A percentile compares a stretch with the other conserved stretches of the same genome.
Conservation (phyloP, 2,888 invertebrate species). For the Phaonia tiefii region DNA sequence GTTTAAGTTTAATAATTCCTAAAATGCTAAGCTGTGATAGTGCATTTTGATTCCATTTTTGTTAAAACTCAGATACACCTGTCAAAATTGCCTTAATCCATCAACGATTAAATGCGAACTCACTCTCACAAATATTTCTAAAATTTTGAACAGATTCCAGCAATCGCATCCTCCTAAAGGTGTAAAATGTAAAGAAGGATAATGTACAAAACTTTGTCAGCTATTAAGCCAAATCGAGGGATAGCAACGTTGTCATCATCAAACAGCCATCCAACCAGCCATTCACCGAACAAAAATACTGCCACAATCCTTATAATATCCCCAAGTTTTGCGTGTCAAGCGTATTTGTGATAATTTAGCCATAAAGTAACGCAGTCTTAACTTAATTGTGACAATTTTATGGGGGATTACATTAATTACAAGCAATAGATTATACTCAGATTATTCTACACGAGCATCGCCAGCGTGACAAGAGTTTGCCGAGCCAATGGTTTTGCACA, state of each 20-base stretch:
- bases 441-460: conserved; percentile 4
- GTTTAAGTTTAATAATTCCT: no score
- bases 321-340: conserved; percentile 50
- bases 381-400: conserved; percentile 64
- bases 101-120: no score
- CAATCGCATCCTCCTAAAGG: no score
- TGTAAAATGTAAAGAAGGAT: no score
- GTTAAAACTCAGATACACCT: no score
- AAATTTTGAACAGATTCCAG: no score
- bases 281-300: background rate
- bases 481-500: background rate
- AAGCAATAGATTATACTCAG: conserved; percentile 57
- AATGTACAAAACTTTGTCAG: no score
- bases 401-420: conserved; percentile 62
- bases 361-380: conserved; percentile 63
- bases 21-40: no score
- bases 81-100: no score
- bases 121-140: no score
- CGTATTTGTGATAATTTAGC: conserved; percentile 60
- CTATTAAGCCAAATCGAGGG: background rate
- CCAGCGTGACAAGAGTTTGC: background rate
- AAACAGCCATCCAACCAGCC: background rate
- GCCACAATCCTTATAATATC: conserved; percentile 14
- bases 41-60: no score
- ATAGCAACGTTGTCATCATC: background rate